Percentiles rank a stretch among this genome's conserved stretches.
Evolutionary conservation across 2,888 invertebrate genomes (phyloP).

Genomic region (Cordilura impudica): DNA sequence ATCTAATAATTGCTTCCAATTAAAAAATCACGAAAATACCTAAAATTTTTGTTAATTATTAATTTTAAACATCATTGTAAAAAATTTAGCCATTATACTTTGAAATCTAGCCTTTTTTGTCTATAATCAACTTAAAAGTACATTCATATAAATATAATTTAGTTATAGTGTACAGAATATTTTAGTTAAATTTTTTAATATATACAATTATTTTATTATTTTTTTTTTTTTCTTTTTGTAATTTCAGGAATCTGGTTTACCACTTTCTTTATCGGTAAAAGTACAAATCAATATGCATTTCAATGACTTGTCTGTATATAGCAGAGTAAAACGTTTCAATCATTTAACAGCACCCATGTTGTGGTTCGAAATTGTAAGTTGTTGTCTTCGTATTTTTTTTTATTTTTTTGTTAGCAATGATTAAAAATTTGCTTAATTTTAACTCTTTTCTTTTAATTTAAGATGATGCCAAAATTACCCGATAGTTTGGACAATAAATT

Average conservation of each 20-base stretch:
- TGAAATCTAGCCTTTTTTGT: no score
- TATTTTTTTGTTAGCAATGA: not conserved
- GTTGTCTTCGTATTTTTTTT: not conserved
- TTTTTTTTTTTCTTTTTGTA: constrained; percentile 56
- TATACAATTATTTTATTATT: no score
- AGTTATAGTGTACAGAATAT: no score
- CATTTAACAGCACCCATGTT: constrained; percentile 87
- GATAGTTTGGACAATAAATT: constrained; percentile 82
- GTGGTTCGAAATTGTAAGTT: constrained; percentile 94
- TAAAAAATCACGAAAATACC: no score
- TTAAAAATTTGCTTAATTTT: no score
- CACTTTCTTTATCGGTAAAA: constrained; percentile 87
- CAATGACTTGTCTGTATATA: constrained; percentile 83
- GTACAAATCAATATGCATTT: constrained; percentile 93
- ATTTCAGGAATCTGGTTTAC: constrained; percentile 85
- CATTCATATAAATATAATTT: no score
- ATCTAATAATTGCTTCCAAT: no score
- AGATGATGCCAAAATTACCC: constrained; percentile 86
- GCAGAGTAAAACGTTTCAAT: constrained; percentile 83
- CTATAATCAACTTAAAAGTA: no score
- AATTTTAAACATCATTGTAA: no score
- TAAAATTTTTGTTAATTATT: no score
- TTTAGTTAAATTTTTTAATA: no score
- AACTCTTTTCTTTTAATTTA: constrained; percentile 67
- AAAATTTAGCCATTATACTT: no score